phyloP scores from a whole-genome alignment of 2,888 invertebrate genomes.

The Rosalia funebris region DNA sequence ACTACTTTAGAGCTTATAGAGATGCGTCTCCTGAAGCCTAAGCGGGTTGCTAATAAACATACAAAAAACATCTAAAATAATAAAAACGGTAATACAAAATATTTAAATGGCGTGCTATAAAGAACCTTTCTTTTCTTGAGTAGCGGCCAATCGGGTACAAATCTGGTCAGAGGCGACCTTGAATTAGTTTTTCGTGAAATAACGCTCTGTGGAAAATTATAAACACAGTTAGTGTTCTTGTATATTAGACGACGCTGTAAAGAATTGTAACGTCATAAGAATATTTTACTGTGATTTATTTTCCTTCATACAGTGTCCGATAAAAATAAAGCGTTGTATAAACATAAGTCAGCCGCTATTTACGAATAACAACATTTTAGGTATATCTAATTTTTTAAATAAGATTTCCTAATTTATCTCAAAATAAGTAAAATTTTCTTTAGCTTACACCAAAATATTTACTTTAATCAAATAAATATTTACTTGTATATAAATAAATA shows the following conservation, averaged over 20 bases:
- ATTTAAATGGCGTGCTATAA: conserved; percentile 22
- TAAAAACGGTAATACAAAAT: conserved; percentile 23
- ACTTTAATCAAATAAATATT: no score
- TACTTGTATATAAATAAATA: no score
- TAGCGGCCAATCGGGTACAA: conserved; percentile 57
- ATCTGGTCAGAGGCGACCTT: conserved; percentile 39
- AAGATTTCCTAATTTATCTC: no score
- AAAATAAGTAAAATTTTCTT: no score
- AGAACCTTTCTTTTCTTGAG: conserved; percentile 59
- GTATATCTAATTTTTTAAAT: no score
- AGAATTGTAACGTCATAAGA: conserved; percentile 21
- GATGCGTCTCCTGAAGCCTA: conserved; percentile 57
- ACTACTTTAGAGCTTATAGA: conserved; percentile 49
- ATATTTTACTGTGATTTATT: conserved; percentile 26
- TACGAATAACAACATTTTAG: no score
- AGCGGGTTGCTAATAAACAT: conserved; percentile 35
- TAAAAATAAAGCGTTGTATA: conserved; percentile 18
- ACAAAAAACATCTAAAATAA: conserved; percentile 37
- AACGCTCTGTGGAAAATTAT: conserved; percentile 44
- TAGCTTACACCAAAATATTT: no score
- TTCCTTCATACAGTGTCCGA: conserved; percentile 10
- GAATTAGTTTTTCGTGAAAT: conserved; percentile 37
- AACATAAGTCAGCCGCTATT: no score
- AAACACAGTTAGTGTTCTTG: conserved; percentile 34
- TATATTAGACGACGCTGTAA: conserved; percentile 11